Base-by-base conservation (phyloP, 1,140 invertebrate genomes). In the Trachymyrmex septentrionalis region DNA sequence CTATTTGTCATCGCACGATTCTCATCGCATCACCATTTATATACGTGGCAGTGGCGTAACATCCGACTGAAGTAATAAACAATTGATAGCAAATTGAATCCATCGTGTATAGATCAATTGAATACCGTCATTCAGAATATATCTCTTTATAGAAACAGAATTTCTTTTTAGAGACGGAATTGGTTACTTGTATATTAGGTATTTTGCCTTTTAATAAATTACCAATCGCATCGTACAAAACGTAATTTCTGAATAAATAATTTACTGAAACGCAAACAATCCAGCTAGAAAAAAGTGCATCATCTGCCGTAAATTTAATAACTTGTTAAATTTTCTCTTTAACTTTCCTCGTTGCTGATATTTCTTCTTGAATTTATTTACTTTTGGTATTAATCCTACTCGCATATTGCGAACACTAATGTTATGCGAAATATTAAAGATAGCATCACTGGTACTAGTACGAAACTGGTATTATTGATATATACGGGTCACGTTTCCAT, bases 31-130 rank as follows among this genome's bases (percentile, higher is more conserved):
- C 44, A 48, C 57, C 80, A 73, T 61, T 21, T 48, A 50, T 64
- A 59, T 69, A 59, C 34, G 34, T 78, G 64, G 24, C 80, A 73
- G 80, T 84, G 80, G 80, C 80, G 80, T 84, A 84, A 84, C 80
- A 63, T n/a, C n/a, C 19, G 21, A 21, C 14, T 14, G 44, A 24
- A 30, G 24, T 12, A 38, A 82, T 48, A 71, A 57, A 72, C 10
- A 21, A 53, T 78, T 14, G 48, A 34, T 67, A 53, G 50, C 71
- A 3, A 3, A 38, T 38, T n/a, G 48, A 21, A 9, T 75, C 34
- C n/a, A 16, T 76, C 34, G 21, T n/a, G 21, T 44, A 63, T 16
- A n/a, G 24, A 21, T 48, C 34, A 16, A 48, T 44, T n/a, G 57
- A 77, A 63, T 77, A 59, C n/a, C 10, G 34, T 59, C 21, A 6